Evolutionary conservation across 1,140 invertebrate species (phyloP).

Genomic region (Lineus longissimus): DNA sequence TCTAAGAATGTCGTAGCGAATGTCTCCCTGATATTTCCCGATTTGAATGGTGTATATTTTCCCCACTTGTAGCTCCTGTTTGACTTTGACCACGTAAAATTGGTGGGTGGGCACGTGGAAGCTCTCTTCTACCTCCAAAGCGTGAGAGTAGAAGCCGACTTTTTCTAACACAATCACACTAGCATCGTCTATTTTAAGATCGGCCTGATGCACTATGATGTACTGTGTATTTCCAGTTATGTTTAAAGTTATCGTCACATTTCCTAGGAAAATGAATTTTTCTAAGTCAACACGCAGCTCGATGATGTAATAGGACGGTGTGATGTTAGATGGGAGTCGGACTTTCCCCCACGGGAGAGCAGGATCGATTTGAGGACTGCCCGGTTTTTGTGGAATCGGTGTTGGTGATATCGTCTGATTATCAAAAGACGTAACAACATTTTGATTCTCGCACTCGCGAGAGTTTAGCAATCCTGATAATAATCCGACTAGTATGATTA

Average conservation of each 20-base stretch:
- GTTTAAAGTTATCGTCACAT: conserved; percentile 25
- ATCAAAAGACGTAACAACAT: not conserved
- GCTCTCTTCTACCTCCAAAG: conserved; percentile 14
- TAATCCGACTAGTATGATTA: no score
- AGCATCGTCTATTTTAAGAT: conserved; percentile 8
- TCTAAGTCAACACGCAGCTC: conserved; percentile 27
- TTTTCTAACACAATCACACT: conserved; percentile 2
- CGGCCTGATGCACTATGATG: conserved; percentile 28
- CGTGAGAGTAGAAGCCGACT: not conserved
- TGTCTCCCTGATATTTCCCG: conserved; percentile 22
- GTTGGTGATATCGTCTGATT: not conserved
- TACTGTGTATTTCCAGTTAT: conserved; percentile 22
- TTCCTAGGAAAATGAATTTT: conserved; percentile 24
- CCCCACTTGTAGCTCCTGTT: conserved; percentile 16
- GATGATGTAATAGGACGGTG: conserved; percentile 30
- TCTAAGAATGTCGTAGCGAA: conserved; percentile 24
- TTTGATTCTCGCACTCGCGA: not conserved
- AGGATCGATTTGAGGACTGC: conserved; percentile 12
- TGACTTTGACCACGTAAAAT: conserved; percentile 26
- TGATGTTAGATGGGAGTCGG: conserved; percentile 25
- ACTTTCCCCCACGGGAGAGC: conserved; percentile 22
- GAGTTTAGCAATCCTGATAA: no score
- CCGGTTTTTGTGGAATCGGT: not conserved
- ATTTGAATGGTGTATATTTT: conserved; percentile 22
- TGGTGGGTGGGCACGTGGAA: conserved; percentile 20